Conservation (phyloP, 2,113 vertebrate species). For the Hoplias malabaricus region DNA sequence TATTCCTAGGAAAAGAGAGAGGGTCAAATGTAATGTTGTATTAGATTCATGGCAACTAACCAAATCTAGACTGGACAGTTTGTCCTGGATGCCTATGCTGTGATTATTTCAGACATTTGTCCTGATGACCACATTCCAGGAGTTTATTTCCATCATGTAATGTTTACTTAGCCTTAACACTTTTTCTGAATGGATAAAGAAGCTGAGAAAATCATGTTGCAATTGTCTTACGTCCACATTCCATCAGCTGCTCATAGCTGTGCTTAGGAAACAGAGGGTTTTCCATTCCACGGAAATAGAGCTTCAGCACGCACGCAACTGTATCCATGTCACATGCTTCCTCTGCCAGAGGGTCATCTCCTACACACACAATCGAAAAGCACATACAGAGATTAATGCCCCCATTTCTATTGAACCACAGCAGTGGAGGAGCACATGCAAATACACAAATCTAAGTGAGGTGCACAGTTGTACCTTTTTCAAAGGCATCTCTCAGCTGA, state of each 20-base stretch:
- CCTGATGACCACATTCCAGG: background rate
- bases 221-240: constrained; percentile 73
- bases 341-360: constrained; percentile 80
- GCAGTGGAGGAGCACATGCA: background rate
- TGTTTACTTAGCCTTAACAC: too few species aligned
- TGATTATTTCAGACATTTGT: too few species aligned
- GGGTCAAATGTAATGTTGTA: background rate
- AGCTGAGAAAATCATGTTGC: background rate
- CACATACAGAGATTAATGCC: constrained; percentile 44
- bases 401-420: constrained; percentile 58
- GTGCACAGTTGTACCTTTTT: too few species aligned
- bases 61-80: too few species aligned
- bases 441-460: too few species aligned
- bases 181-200: background rate
- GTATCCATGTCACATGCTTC: constrained; percentile 77
- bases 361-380: constrained; percentile 61
- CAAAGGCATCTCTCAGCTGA: constrained; percentile 81
- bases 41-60: background rate
- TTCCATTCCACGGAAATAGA: constrained; percentile 82
- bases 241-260: constrained; percentile 76
- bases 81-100: too few species aligned
- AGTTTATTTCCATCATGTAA: background rate
- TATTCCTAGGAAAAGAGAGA: constrained; percentile 64
- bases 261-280: constrained; percentile 79
- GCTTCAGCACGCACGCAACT: constrained; percentile 83